Percentiles rank a stretch among this genome's conserved stretches.
Evolutionary conservation across 2,797 vertebrate species (phyloP).

Genomic region (Semaprochilodus insignis): DNA sequence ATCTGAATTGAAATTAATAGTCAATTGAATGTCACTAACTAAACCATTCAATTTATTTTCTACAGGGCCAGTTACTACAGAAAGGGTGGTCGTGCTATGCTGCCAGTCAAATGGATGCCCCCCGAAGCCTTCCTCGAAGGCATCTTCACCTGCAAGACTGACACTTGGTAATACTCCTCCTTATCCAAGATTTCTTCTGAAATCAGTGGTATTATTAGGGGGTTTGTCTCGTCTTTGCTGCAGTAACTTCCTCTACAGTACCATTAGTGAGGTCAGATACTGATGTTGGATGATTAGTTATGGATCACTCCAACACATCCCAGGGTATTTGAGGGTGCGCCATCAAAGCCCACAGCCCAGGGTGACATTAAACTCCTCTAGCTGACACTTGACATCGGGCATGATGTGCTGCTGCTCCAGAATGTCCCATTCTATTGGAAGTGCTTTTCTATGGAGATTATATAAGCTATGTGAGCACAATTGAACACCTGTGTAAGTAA

Average conservation of each 20-base stretch:
- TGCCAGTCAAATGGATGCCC: constrained; percentile 95
- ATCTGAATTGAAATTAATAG: neutral
- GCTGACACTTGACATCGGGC: neutral
- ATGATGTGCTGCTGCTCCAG: neutral
- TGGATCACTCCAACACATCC: neutral
- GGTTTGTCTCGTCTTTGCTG: no score
- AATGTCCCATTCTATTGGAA: no score
- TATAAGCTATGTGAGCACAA: neutral
- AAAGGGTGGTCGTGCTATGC: constrained; percentile 89
- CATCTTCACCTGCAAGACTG: constrained; percentile 94
- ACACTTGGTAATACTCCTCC: constrained; percentile 84
- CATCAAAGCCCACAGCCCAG: neutral
- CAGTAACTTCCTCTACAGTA: no score
- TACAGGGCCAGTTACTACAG: constrained; percentile 92
- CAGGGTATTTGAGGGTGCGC: neutral
- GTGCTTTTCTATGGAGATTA: neutral
- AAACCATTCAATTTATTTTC: constrained; percentile 7
- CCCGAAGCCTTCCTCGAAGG: constrained; percentile 95
- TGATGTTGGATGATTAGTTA: no score
- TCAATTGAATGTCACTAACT: neutral
- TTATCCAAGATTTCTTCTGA: neutral
- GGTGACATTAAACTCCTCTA: no score
- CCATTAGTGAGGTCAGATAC: no score
- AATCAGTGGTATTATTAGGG: no score
- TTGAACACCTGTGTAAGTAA: neutral